phyloP scores from a whole-genome alignment of 1,140 invertebrate genomes.

The Lucilia cuprina region DNA sequence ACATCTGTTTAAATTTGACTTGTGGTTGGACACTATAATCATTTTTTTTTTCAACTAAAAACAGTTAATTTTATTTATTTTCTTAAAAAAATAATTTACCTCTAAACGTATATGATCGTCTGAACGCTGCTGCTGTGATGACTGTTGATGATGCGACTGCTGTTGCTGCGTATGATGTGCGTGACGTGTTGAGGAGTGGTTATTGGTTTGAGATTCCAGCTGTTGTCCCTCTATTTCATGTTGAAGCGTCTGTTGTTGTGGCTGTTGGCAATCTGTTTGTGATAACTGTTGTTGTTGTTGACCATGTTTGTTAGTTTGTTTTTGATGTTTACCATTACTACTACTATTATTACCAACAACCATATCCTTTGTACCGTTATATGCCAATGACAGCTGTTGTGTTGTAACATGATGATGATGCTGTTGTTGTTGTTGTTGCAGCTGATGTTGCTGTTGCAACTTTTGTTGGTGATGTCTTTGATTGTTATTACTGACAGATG shows the following conservation, averaged over 20 bases:
- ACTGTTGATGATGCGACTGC: slow-evolving; percentile 46
- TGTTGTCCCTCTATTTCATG: background rate
- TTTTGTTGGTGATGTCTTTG: slow-evolving; percentile 41
- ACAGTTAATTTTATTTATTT: background rate
- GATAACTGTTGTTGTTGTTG: slow-evolving; percentile 26
- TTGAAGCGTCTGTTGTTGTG: background rate
- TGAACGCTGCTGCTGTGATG: slow-evolving; percentile 45
- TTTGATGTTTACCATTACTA: slow-evolving; percentile 19
- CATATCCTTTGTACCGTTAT: slow-evolving; percentile 28
- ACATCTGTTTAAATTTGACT: background rate
- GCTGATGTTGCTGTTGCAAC: slow-evolving; percentile 31
- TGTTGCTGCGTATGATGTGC: slow-evolving; percentile 36
- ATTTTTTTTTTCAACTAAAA: too few species aligned
- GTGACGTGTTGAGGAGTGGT: background rate
- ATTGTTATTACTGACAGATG: slow-evolving; percentile 13
- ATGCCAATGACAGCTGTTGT: background rate
- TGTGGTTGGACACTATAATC: background rate
- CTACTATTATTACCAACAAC: background rate
- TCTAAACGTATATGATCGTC: slow-evolving; percentile 59
- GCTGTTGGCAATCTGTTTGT: background rate
- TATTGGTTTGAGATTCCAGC: background rate
- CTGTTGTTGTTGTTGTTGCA: slow-evolving; percentile 40
- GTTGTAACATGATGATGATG: slow-evolving; percentile 23
- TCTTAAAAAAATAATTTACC: slow-evolving; percentile 45
- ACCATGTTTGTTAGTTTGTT: slow-evolving; percentile 24